Base-by-base conservation (phyloP, 1,140 invertebrate genomes). In the Chlorops oryzae region DNA sequence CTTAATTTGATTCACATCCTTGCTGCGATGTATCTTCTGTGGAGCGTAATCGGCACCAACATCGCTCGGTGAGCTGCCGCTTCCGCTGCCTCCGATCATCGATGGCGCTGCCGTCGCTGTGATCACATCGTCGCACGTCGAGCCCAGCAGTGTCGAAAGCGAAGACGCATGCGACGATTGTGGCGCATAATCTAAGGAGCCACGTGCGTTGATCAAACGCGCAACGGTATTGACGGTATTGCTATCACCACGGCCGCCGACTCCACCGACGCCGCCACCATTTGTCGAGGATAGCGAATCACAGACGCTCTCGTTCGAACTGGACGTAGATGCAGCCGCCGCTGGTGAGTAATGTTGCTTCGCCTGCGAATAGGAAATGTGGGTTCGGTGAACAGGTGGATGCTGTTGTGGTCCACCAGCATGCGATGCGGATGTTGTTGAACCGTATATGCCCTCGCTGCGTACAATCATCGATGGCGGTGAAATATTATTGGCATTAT, bases 221-320 rank as follows among this genome's bases (percentile, higher is more conserved):
- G 52, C 45, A 5, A 57, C 57, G n/a, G n/a, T n/a, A n/a, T n/a
- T n/a, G n/a, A n/a, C n/a, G 6, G 28, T 45, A 50, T 48, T 59
- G 15, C 50, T 55, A 37, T 50, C 59, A n/a, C 45, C 53, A 9
- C 54, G 43, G 23, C 51, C 50, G 0, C 43, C 51, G 5, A 37
- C 51, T 20, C 55, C 47, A 21, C 42, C 50, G 9, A 46, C 23
- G 17, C 39, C 52, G n/a, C 56, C 32, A 7, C 72, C 73, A 51
- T 76, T 71, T 13, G 74, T 75, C 3, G 79, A 80, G 32, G 76
- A 74, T 3, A 84, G 82, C 3, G 67, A 70, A 53, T 70, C 67
- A 55, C 83, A 83, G 5, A 86, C 80, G 15, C 84, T 86, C 70
- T 87, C 85, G 65, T 82, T 86, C 17, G 83, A 85, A 73, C 84